Evolutionary conservation across 2,888 invertebrate genomes (phyloP).

Genomic region (Drosophila anceps): DNA sequence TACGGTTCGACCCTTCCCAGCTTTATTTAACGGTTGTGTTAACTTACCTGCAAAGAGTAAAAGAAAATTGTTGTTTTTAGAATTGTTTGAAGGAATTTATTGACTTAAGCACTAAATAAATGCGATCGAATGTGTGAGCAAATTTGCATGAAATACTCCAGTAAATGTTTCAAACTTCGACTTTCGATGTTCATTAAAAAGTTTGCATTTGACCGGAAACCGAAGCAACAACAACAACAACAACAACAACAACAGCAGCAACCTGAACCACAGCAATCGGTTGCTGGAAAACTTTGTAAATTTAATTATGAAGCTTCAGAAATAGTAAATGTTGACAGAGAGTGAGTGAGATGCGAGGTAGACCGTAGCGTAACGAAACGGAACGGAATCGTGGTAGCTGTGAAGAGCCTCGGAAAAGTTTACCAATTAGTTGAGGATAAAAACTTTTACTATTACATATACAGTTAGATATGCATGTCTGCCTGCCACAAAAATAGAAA

Average conservation of each 20-base stretch:
- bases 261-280: constrained; percentile 30
- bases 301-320: constrained; percentile 45
- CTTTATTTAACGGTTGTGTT: constrained; percentile 35
- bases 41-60: constrained; percentile 72
- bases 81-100: constrained; percentile 10
- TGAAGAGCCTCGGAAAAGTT: constrained; percentile 54
- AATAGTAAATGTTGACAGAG: constrained; percentile 10
- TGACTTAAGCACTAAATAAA: constrained; percentile 20
- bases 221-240: constrained; percentile 15
- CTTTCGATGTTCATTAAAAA: constrained; percentile 62
- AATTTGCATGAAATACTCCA: constrained; percentile 35
- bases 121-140: constrained; percentile 18
- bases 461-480: constrained; percentile 12
- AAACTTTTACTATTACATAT: constrained; percentile 29
- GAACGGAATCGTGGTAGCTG: constrained; percentile 6
- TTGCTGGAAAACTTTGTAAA: constrained; percentile 45
- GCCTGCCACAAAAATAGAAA: constrained; percentile 30
- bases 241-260: constrained; percentile 1
- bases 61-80: constrained; percentile 27
- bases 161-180: constrained; percentile 3
- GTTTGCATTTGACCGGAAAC: constrained; percentile 27
- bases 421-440: constrained; percentile 48
- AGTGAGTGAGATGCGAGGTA: neutral
- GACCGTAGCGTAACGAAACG: neutral
- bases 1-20: constrained; percentile 33